These are phyloP conservation scores for Tetranychus truncatus DNA, from an alignment of 2,888 invertebrate species.

Conservation along the genomic window DNA sequence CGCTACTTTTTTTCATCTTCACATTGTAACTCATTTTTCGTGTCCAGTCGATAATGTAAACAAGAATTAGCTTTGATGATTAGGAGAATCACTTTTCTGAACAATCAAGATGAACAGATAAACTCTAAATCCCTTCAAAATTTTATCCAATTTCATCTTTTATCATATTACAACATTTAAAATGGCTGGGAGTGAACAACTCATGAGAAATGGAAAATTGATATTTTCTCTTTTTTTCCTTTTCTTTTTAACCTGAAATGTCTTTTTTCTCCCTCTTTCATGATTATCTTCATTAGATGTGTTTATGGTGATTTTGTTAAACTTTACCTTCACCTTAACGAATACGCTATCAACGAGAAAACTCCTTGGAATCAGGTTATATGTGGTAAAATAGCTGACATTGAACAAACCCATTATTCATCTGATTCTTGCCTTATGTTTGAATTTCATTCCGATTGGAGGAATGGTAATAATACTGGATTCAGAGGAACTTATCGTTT, in stretches of 20 bases:
- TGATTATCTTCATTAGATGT: constrained; percentile 40
- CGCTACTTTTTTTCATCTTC: no score
- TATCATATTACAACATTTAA: no score
- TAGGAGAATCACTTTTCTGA: no score
- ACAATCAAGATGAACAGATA: no score
- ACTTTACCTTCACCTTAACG: constrained; percentile 52
- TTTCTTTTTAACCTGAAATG: neutral
- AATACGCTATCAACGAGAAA: constrained; percentile 49
- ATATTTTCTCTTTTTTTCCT: neutral
- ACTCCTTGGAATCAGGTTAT: constrained; percentile 54
- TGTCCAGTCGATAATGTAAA: no score
- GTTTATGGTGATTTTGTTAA: constrained; percentile 54
- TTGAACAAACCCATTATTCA: constrained; percentile 53
- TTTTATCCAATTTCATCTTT: no score
- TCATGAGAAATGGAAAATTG: no score
- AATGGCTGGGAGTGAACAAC: no score
- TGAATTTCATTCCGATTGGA: constrained; percentile 48
- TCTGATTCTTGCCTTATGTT: constrained; percentile 52
- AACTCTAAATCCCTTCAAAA: no score
- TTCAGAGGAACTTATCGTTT: constrained; percentile 57
- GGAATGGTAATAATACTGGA: constrained; percentile 40
- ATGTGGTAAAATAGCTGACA: constrained; percentile 43
- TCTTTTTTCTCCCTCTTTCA: no score
- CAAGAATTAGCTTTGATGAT: no score
- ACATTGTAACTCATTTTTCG: no score